Evolutionary conservation across 2,113 vertebrate genomes (phyloP).

Genomic region (Neopipo cinnamomea): DNA sequence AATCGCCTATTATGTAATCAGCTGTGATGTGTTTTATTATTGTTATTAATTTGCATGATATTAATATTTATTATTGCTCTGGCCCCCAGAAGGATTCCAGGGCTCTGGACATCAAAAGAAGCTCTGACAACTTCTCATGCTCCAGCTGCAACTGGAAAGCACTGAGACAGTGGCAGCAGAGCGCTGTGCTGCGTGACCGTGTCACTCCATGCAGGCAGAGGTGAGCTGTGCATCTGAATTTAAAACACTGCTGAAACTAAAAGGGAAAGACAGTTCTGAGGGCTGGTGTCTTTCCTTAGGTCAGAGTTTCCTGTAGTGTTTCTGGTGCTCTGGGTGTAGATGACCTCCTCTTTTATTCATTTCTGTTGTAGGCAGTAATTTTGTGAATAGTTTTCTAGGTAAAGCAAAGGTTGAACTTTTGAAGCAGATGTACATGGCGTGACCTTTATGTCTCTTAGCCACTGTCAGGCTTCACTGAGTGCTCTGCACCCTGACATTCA

Average conservation of each 20-base stretch:
- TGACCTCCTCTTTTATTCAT: background rate
- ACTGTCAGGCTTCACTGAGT: conserved; percentile 53
- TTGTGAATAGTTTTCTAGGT: conserved; percentile 31
- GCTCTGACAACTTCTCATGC: background rate
- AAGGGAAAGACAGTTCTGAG: background rate
- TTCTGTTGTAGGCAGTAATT: conserved; percentile 39
- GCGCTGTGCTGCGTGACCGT: accelerated
- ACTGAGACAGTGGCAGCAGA: background rate
- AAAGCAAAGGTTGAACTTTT: conserved; percentile 37
- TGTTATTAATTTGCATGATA: background rate
- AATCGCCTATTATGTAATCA: background rate
- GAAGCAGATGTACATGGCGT: conserved; percentile 43
- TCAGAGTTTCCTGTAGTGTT: background rate
- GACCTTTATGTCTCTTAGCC: conserved; percentile 65
- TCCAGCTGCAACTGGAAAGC: background rate
- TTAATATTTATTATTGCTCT: background rate
- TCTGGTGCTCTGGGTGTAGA: background rate
- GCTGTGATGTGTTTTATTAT: background rate
- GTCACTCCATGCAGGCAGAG: accelerated
- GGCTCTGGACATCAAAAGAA: background rate
- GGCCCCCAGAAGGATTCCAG: background rate
- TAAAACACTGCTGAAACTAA: background rate
- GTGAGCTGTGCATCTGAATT: background rate
- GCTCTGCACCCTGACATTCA: conserved; percentile 69
- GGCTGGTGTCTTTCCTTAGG: background rate